Percentiles rank a stretch among this genome's conserved stretches.
Evolutionary conservation across 35 echinoderm and acorn worm species (phyloP).

Genomic region (Diadema setosum): DNA sequence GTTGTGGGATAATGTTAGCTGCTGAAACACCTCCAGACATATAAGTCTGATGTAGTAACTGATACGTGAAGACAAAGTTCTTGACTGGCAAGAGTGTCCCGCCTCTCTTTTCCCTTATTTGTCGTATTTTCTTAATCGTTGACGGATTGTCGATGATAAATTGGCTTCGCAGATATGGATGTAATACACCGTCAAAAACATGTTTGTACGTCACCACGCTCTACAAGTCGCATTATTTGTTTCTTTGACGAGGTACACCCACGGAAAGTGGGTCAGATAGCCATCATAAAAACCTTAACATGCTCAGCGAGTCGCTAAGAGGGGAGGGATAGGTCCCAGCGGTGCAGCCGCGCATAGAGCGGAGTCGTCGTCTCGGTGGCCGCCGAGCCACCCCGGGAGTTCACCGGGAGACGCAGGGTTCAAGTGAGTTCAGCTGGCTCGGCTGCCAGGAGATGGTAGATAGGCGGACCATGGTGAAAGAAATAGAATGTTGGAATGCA

Average conservation of each 20-base stretch:
- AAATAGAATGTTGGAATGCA: background rate
- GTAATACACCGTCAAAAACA: constrained; percentile 19
- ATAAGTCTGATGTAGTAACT: too few species aligned
- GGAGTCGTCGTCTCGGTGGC: background rate
- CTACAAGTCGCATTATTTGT: background rate
- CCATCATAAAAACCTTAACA: constrained; percentile 13
- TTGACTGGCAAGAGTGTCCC: too few species aligned
- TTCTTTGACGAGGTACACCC: background rate
- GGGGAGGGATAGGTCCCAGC: background rate
- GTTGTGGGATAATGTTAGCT: too few species aligned
- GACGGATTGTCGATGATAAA: background rate
- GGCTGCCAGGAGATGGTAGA: background rate
- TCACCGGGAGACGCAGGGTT: background rate
- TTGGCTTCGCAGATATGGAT: background rate
- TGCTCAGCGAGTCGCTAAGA: background rate
- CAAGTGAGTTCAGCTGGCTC: background rate
- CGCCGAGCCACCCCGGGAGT: background rate
- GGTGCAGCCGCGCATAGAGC: background rate
- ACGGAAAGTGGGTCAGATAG: constrained; percentile 22
- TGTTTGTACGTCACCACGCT: constrained; percentile 1
- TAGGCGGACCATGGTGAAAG: background rate
- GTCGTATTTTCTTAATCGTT: background rate
- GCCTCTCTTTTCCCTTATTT: background rate
- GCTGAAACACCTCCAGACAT: too few species aligned
- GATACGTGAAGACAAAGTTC: too few species aligned